Evolutionary conservation across 2,888 invertebrate genomes (phyloP).

Genomic region (Augochlorella aurata): DNA sequence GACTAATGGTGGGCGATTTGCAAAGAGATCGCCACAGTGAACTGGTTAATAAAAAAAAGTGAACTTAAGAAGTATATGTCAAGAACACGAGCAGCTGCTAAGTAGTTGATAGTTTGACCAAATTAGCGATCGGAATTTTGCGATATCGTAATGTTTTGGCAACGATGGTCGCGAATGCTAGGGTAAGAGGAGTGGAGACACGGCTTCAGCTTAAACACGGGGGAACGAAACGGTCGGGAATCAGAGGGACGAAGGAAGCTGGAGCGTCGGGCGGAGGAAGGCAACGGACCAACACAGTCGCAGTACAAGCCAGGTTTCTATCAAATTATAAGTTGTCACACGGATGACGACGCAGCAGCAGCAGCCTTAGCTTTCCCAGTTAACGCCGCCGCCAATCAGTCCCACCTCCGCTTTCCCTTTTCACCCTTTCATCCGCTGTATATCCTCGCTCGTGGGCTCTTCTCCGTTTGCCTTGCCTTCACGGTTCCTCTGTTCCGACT

Average conservation of each 20-base stretch:
- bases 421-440: slow-evolving; percentile 43
- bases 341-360: slow-evolving; percentile 74
- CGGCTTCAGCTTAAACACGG: slow-evolving; percentile 8
- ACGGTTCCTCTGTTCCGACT: slow-evolving; percentile 50
- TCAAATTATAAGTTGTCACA: slow-evolving; percentile 79
- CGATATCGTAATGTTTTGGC: neutral
- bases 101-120: no score
- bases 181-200: neutral
- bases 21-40: no score
- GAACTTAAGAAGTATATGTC: no score
- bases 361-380: slow-evolving; percentile 73
- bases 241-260: slow-evolving; percentile 39
- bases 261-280: slow-evolving; percentile 45
- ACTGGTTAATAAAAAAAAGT: no score
- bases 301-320: slow-evolving; percentile 71
- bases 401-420: slow-evolving; percentile 49
- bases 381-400: slow-evolving; percentile 75
- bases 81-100: no score
- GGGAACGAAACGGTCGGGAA: slow-evolving; percentile 28
- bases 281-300: slow-evolving; percentile 61
- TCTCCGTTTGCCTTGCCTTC: slow-evolving; percentile 39
- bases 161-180: neutral
- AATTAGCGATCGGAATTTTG: no score
- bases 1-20: no score
- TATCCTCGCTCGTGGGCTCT: slow-evolving; percentile 41